Evolutionary conservation across 2,888 invertebrate genomes (phyloP).

Genomic region (Xestia xanthographa): DNA sequence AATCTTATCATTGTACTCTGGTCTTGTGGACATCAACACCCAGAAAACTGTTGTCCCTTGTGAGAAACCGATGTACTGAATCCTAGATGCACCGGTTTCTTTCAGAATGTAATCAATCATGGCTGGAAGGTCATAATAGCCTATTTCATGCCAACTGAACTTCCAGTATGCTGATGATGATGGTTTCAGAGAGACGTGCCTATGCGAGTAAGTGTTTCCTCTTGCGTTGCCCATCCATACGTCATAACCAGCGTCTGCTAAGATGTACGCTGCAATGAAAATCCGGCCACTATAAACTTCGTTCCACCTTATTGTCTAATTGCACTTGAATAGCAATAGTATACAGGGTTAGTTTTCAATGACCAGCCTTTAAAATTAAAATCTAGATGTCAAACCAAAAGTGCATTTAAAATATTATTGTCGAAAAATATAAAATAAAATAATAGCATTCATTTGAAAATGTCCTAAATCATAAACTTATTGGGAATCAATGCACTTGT

Average conservation of each 20-base stretch:
- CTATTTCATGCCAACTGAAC: constrained; percentile 95
- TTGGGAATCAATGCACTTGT: no score
- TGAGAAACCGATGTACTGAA: constrained; percentile 94
- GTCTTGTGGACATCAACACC: constrained; percentile 90
- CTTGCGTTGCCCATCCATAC: constrained; percentile 96
- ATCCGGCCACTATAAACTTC: background rate
- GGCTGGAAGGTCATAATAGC: constrained; percentile 93
- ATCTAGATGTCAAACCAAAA: no score
- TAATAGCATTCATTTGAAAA: no score
- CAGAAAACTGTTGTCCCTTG: constrained; percentile 92
- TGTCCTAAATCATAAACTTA: no score
- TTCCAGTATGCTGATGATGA: constrained; percentile 84
- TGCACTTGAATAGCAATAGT: no score
- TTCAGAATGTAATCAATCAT: constrained; percentile 92
- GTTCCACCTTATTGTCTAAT: no score
- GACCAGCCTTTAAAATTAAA: no score
- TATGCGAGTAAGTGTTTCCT: constrained; percentile 94
- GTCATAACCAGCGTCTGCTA: constrained; percentile 93
- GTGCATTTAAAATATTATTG: no score
- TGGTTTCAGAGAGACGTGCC: constrained; percentile 88
- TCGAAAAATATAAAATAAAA: no score
- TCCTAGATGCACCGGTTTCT: constrained; percentile 88
- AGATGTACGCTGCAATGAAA: constrained; percentile 91
- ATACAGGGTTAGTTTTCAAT: no score
- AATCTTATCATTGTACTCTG: constrained; percentile 91